Percentiles rank a stretch among this genome's conserved stretches.
Evolutionary conservation across 2,797 vertebrate genomes (phyloP).

Genomic region (Pipistrellus pipistrellus): DNA sequence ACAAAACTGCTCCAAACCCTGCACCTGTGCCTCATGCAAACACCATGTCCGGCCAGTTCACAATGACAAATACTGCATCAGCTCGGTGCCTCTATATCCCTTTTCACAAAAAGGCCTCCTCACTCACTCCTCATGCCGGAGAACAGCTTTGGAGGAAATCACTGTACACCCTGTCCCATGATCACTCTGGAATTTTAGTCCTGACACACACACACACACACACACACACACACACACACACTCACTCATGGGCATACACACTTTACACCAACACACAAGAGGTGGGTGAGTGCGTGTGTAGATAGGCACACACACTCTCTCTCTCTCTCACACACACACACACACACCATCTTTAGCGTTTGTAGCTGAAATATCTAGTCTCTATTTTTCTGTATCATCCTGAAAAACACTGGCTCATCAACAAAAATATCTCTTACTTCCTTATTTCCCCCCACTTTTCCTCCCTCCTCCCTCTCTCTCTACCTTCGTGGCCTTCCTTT

Average conservation of each 20-base stretch:
- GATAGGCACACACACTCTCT: background rate
- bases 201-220: background rate
- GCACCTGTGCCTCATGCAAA: constrained; percentile 88
- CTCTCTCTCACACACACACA: background rate
- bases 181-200: constrained; percentile 74
- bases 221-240: background rate
- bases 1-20: constrained; percentile 87
- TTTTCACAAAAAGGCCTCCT: constrained; percentile 87
- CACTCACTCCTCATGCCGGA: constrained; percentile 83
- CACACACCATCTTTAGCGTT: constrained; percentile 78
- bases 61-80: constrained; percentile 89
- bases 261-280: constrained; percentile 14
- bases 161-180: constrained; percentile 76
- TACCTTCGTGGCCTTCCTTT: constrained; percentile 69
- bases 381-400: constrained; percentile 83
- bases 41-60: constrained; percentile 84
- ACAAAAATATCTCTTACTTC: constrained; percentile 82
- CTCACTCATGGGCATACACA: background rate
- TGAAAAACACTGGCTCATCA: constrained; percentile 86
- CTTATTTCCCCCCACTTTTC: background rate
- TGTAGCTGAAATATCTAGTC: constrained; percentile 83
- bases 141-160: constrained; percentile 87
- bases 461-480: constrained; percentile 56
- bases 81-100: constrained; percentile 87
- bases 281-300: accelerated